phyloP scores from a whole-genome alignment of 1,140 invertebrate species.

The Carcinoscorpius rotundicauda region DNA sequence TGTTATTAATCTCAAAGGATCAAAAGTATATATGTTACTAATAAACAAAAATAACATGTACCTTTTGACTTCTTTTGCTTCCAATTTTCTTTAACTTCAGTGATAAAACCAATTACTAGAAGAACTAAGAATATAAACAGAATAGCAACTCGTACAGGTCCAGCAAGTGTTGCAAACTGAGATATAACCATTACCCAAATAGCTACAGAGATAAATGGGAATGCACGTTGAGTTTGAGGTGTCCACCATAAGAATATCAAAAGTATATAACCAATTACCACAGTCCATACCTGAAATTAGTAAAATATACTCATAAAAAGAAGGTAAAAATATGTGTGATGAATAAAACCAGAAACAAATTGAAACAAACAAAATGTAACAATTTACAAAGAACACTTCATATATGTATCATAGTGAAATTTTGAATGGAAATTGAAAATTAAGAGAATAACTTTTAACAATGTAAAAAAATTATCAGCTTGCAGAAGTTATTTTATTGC shows the following conservation, averaged over 20 bases:
- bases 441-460: no score
- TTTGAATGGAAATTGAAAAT: no score
- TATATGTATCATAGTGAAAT: no score
- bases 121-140: constrained; percentile 32
- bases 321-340: no score
- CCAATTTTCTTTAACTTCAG: constrained; percentile 21
- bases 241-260: constrained; percentile 19
- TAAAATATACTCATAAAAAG: no score
- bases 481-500: no score
- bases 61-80: constrained; percentile 1
- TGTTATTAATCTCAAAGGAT: no score
- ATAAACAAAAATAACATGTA: not conserved
- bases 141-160: constrained; percentile 36
- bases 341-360: no score
- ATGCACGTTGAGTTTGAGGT: constrained; percentile 14
- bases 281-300: constrained; percentile 16
- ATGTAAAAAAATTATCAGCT: no score
- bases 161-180: constrained; percentile 34
- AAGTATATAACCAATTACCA: constrained; percentile 21
- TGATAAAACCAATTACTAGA: constrained; percentile 34
- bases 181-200: constrained; percentile 35
- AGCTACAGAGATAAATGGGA: constrained; percentile 29
- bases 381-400: no score
- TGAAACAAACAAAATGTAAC: no score
- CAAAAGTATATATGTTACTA: no score